Percentiles rank a stretch among this genome's conserved stretches.
phyloP scores from a whole-genome alignment of 2,888 invertebrate genomes.

The Drosophila nigricruria region DNA sequence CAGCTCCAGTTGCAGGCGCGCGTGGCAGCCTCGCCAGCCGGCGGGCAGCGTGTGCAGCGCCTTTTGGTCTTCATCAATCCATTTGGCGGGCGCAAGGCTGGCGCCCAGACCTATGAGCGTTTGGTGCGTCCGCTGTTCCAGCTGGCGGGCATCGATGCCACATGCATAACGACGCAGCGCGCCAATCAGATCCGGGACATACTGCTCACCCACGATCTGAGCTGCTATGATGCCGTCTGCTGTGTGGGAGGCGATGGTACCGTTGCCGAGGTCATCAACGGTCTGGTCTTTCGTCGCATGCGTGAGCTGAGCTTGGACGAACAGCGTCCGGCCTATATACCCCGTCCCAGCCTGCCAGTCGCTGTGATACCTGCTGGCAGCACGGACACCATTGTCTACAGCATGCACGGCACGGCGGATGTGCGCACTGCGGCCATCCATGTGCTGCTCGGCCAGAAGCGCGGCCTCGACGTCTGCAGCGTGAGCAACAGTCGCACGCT shows the following conservation, averaged over 20 bases:
- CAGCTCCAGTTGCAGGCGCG: slow-evolving; percentile 87
- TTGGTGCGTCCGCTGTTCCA: slow-evolving; percentile 89
- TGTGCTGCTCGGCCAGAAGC: slow-evolving; percentile 91
- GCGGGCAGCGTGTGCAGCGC: slow-evolving; percentile 87
- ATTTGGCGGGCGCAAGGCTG: slow-evolving; percentile 92
- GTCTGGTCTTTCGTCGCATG: slow-evolving; percentile 88
- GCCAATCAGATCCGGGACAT: slow-evolving; percentile 92
- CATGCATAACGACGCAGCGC: slow-evolving; percentile 89
- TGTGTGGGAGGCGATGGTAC: slow-evolving; percentile 96
- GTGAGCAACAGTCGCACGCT: slow-evolving; percentile 88
- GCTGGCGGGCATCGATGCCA: slow-evolving; percentile 89
- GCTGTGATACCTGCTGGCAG: slow-evolving; percentile 90
- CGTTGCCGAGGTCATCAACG: slow-evolving; percentile 92
- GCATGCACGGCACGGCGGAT: slow-evolving; percentile 92
- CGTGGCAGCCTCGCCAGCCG: slow-evolving; percentile 43
- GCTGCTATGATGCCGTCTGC: slow-evolving; percentile 89
- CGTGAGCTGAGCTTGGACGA: slow-evolving; percentile 79
- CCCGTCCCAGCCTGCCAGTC: slow-evolving; percentile 85
- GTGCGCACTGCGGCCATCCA: slow-evolving; percentile 92
- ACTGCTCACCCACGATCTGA: slow-evolving; percentile 87
- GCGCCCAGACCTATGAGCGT: slow-evolving; percentile 90
- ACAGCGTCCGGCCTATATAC: slow-evolving; percentile 81
- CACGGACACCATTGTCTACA: slow-evolving; percentile 92
- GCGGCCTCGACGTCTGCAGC: slow-evolving; percentile 91
- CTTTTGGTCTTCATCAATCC: slow-evolving; percentile 94